Percentiles rank a stretch among this genome's conserved stretches.
phyloP scores from a whole-genome alignment of 2,113 vertebrate species.

The Dicrurus megarhynchus region DNA sequence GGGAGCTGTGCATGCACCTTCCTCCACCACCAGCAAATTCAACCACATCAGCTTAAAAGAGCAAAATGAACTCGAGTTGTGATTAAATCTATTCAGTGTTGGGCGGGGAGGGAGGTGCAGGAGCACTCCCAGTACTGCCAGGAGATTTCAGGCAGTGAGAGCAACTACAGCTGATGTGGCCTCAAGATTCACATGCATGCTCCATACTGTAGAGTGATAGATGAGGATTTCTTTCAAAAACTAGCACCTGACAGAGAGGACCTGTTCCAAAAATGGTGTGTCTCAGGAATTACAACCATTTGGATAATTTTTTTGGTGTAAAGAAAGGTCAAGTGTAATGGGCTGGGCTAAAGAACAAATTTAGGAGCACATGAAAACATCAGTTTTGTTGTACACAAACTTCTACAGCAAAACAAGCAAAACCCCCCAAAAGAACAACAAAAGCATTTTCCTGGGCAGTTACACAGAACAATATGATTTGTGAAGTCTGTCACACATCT shows the following conservation, averaged over 20 bases:
- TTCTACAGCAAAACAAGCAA: neutral
- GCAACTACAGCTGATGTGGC: rapidly evolving
- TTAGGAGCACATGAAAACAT: neutral
- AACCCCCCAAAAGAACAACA: neutral
- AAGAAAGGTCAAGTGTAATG: neutral
- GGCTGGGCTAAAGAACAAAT: neutral
- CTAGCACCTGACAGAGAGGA: neutral
- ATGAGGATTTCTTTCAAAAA: neutral
- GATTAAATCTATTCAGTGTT: rapidly evolving
- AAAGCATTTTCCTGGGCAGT: neutral
- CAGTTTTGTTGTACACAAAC: neutral
- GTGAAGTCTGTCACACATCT: neutral
- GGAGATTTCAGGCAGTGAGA: neutral
- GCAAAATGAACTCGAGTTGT: neutral
- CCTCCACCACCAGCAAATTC: neutral
- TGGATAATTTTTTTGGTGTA: neutral
- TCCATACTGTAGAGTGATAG: rapidly evolving
- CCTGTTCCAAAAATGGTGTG: neutral
- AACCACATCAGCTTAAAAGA: neutral
- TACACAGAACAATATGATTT: neutral
- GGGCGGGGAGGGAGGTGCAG: neutral
- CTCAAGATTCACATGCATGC: neutral
- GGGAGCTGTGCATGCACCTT: neutral
- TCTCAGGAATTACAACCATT: neutral
- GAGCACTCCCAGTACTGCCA: neutral